Conservation (phyloP, 2,888 invertebrate species). For the Alloscopus bannaensis region DNA sequence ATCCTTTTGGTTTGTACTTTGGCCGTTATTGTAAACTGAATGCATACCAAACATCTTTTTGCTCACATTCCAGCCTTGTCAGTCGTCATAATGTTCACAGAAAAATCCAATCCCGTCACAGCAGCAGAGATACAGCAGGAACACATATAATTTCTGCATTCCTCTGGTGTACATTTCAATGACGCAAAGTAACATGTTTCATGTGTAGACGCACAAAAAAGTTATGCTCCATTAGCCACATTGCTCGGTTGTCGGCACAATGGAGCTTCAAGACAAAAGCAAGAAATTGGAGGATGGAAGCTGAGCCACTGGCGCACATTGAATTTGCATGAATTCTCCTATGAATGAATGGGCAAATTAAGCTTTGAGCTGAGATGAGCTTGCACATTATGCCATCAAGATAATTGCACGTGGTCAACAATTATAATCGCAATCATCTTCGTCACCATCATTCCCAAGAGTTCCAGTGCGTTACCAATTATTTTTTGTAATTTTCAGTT, state of each 20-base stretch:
- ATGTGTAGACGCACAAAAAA: too few species aligned
- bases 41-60: constrained; percentile 9
- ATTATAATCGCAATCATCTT: constrained; percentile 5
- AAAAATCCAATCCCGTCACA: too few species aligned
- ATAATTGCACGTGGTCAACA: neutral
- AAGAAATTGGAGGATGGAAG: too few species aligned
- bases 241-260: too few species aligned
- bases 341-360: constrained; percentile 14
- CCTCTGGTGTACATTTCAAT: too few species aligned
- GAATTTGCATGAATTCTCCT: constrained; percentile 12
- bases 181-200: too few species aligned
- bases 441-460: neutral
- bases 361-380: neutral
- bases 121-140: too few species aligned
- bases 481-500: constrained; percentile 24
- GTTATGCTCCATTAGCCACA: too few species aligned
- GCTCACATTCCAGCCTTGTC: constrained; percentile 12
- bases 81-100: constrained; percentile 4
- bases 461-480: constrained; percentile 3
- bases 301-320: neutral
- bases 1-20: too few species aligned
- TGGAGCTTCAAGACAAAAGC: too few species aligned
- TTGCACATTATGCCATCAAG: neutral
- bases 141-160: too few species aligned
- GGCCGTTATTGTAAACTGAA: too few species aligned